These are phyloP conservation scores for Megalops atlanticus DNA, from an alignment of 2,113 vertebrate species.

Conservation along the genomic window DNA sequence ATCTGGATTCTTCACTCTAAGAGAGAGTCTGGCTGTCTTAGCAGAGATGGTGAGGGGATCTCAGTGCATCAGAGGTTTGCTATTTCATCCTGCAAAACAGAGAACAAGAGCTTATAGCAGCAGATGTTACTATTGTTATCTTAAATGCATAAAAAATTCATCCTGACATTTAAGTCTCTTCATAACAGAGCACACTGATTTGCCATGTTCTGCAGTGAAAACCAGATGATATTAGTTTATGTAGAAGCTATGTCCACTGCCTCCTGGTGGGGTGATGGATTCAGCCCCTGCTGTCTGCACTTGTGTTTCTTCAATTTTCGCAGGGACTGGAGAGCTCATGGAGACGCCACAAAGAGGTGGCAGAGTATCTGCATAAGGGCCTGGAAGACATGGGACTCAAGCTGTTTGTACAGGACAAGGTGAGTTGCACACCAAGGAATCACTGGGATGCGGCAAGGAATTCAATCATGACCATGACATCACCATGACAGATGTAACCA, in stretches of 20 bases:
- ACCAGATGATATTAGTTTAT: background rate
- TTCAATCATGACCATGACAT: background rate
- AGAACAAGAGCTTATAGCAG: background rate
- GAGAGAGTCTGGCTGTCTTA: slow-evolving; percentile 86
- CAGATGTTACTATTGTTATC: background rate
- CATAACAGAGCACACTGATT: background rate
- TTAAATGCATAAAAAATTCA: background rate
- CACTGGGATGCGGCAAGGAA: background rate
- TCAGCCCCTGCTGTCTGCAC: slow-evolving; percentile 40
- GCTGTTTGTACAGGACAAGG: slow-evolving; percentile 87
- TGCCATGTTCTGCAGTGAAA: background rate
- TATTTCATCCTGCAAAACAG: background rate
- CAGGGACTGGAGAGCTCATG: slow-evolving; percentile 89
- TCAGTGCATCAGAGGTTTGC: background rate
- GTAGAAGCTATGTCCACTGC: background rate
- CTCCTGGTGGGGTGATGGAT: background rate
- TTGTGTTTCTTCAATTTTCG: background rate
- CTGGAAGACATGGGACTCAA: slow-evolving; percentile 82
- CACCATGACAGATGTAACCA: background rate
- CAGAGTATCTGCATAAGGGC: slow-evolving; percentile 73
- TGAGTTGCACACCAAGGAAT: slow-evolving; percentile 51
- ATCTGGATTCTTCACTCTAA: slow-evolving; percentile 78
- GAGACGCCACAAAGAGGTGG: slow-evolving; percentile 75
- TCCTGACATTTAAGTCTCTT: background rate
- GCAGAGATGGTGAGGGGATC: slow-evolving; percentile 75